Evolutionary conservation across 2,888 invertebrate genomes (phyloP), one percentile per base, ranked within the genome.

Genomic region (Anthophora plumipes): DNA sequence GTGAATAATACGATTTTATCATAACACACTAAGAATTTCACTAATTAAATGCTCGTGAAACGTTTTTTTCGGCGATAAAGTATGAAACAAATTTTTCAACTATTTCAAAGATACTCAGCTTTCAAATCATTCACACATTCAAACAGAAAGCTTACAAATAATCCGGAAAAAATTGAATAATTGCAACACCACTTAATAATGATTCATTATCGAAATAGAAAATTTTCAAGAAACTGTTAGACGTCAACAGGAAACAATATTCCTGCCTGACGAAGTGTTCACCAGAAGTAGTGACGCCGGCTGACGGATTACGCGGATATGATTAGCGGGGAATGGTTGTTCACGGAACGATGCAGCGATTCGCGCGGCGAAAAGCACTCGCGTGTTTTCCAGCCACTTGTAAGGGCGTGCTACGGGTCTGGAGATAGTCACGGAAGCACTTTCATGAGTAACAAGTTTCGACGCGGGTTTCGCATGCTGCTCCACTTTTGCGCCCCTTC

Each of bases 391-490:
- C 69, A 69, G 66, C 85, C 85, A 86, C 86, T 86, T 85, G 83
- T 85, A 85, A 74, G 69, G 41, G 76, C 68, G 73, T 66, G 81
- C 77, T 70, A 77, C 78, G 61, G 59, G 46, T 78, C 68, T 74
- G 73, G 67, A 83, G 86, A 85, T 83, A 86, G 86, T 83, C 87
- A 86, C 86, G 86, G 83, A 85, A 86, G 85, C 82, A 76, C 80
- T 80, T 77, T 67, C 85, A 74, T 69, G 77, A 84, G 85, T 86
- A 86, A 86, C 86, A 86, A 86, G 86, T 86, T 86, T 86, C 86
- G 86, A 84, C 76, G 83, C 80, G 77, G 67, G 80, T 74, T 70
- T 81, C 83, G 84, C 64, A 75, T 78, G 86, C 81, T 78, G 86
- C 81, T 81, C 79, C 64, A 74, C 70, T 77, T 74, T 70, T 59